A percentile compares a stretch with the other conserved stretches of the same genome.
Evolutionary conservation across 2,113 vertebrate species (phyloP).

Genomic region (Nothobranchius furzeri): DNA sequence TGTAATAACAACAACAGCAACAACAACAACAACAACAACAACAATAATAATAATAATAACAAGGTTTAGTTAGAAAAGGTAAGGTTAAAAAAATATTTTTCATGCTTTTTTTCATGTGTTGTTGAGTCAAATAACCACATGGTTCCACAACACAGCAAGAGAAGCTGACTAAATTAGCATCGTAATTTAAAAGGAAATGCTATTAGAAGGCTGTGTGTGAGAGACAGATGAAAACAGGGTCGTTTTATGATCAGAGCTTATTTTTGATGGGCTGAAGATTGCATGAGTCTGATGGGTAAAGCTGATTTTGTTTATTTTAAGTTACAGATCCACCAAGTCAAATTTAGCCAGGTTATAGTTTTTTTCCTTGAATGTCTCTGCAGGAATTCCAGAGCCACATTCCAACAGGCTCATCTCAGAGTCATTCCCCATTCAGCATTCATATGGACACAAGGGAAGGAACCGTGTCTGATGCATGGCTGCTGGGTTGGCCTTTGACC

Average conservation of each 20-base stretch:
- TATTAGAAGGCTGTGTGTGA: no score
- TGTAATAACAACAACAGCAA: no score
- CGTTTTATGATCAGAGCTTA: background rate
- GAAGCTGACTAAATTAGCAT: no score
- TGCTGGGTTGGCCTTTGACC: constrained; percentile 79
- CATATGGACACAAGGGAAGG: constrained; percentile 61
- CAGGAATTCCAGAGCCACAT: constrained; percentile 70
- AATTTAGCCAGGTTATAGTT: background rate
- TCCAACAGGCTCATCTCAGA: constrained; percentile 67
- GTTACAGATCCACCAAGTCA: background rate
- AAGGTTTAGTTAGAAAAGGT: no score
- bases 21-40: no score
- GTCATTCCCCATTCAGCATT: constrained; percentile 72
- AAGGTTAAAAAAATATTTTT: no score
- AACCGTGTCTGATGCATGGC: constrained; percentile 76
- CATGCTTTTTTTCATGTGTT: no score
- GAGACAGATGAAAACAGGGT: no score
- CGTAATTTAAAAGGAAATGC: no score
- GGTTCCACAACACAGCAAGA: no score
- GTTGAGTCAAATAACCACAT: no score
- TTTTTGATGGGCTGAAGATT: constrained; percentile 45
- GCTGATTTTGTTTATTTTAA: background rate
- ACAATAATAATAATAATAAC: no score
- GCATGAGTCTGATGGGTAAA: constrained; percentile 44
- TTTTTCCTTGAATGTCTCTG: constrained; percentile 31